Conservation (phyloP, 1,140 invertebrate genomes). For the Hyles euphorbiae region DNA sequence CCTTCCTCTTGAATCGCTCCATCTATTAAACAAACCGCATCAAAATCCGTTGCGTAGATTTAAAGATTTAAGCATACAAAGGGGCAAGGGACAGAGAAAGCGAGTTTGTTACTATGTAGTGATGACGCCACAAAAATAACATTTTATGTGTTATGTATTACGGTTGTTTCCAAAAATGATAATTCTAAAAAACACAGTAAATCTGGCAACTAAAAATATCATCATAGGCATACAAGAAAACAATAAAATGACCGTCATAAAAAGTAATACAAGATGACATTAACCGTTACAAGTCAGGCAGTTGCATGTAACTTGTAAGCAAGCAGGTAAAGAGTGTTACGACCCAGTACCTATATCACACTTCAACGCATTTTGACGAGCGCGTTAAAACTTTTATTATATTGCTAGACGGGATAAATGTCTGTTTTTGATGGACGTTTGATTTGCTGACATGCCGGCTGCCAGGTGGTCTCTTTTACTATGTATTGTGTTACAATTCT, state of each 20-base stretch:
- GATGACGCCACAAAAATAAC: background rate
- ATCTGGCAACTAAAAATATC: background rate
- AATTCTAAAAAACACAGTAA: background rate
- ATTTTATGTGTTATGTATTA: background rate
- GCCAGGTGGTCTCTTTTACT: slow-evolving; percentile 45
- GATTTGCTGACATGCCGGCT: slow-evolving; percentile 32
- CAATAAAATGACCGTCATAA: background rate
- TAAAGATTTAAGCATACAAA: no score
- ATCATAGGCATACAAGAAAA: background rate
- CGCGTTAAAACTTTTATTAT: slow-evolving; percentile 40
- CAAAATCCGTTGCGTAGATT: no score
- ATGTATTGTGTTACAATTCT: background rate
- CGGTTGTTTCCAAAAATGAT: background rate
- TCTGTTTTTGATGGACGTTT: slow-evolving; percentile 24
- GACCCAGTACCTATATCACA: slow-evolving; percentile 11
- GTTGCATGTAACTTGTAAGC: no score
- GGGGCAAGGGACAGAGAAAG: no score
- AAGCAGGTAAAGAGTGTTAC: no score
- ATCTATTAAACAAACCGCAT: no score
- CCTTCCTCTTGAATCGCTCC: no score
- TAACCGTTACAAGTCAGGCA: no score
- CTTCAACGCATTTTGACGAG: slow-evolving; percentile 35
- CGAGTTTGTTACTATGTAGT: no score
- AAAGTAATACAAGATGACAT: no score
- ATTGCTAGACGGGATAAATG: slow-evolving; percentile 30